A percentile compares a stretch with the other conserved stretches of the same genome.
These are phyloP conservation scores for Megaceryle maxima DNA, from an alignment of 2,113 vertebrate genomes.

Conservation along the genomic window DNA sequence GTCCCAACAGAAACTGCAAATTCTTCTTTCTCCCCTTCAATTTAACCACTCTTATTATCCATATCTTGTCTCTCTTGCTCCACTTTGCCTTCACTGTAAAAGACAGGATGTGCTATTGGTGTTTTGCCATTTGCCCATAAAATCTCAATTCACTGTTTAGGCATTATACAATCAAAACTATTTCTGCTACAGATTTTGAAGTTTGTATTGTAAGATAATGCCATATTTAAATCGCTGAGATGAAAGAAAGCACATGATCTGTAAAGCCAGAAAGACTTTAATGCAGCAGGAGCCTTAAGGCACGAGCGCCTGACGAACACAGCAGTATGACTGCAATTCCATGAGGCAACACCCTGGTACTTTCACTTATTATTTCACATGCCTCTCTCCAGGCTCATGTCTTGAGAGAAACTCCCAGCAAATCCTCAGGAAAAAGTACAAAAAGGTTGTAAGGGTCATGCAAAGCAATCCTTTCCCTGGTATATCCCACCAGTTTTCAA, in stretches of 20 bases:
- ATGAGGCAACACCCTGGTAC: fast-evolving
- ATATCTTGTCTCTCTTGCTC: not conserved
- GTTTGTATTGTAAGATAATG: not conserved
- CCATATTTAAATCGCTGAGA: not conserved
- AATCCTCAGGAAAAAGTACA: not conserved
- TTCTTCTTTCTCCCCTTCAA: not conserved
- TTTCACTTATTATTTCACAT: not conserved
- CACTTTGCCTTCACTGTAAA: not conserved
- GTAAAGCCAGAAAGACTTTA: not conserved
- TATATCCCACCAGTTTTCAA: not conserved
- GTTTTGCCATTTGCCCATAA: not conserved
- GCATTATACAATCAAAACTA: not conserved
- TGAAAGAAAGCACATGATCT: not conserved
- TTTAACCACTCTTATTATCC: not conserved
- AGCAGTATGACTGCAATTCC: not conserved
- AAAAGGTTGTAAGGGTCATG: fast-evolving
- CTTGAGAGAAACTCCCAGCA: not conserved
- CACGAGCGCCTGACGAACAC: not conserved
- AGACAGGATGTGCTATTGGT: not conserved
- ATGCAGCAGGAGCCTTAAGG: not conserved
- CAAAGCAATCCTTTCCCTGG: not conserved
- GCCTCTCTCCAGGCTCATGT: not conserved
- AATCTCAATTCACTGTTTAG: not conserved
- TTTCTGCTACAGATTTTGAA: not conserved
- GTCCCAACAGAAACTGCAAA: slow-evolving; percentile 20